Conservation (phyloP, 2,797 vertebrate species). For the Acanthurus lineatus region DNA sequence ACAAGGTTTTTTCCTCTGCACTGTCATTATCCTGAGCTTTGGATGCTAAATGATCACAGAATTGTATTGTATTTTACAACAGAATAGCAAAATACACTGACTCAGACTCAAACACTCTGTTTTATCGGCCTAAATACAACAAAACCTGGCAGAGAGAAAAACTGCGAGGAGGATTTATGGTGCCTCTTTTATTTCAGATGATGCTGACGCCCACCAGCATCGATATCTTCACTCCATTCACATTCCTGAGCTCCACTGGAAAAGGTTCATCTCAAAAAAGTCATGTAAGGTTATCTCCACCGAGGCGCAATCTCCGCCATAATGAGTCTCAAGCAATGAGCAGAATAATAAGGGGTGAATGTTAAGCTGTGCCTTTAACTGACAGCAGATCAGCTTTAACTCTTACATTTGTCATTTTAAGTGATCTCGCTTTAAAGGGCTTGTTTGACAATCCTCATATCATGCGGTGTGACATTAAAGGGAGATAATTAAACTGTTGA, state of each 20-base stretch:
- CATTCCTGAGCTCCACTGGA: constrained; percentile 55
- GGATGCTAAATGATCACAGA: not conserved
- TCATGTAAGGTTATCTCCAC: constrained; percentile 75
- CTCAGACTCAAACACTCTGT: constrained; percentile 1
- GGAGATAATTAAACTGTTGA: constrained; percentile 36
- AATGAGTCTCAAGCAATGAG: constrained; percentile 67
- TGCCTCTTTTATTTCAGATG: constrained; percentile 31
- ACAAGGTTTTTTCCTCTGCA: no score
- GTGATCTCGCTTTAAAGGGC: constrained; percentile 48
- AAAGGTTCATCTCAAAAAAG: constrained; percentile 68
- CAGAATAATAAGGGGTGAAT: constrained; percentile 64
- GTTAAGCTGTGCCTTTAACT: constrained; percentile 60
- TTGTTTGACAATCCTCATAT: constrained; percentile 48
- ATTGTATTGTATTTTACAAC: not conserved
- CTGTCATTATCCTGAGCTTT: not conserved
- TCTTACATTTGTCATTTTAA: constrained; percentile 50
- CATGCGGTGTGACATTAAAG: not conserved
- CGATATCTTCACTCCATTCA: constrained; percentile 53
- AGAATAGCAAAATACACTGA: constrained; percentile 9
- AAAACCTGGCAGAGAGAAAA: constrained; percentile 11
- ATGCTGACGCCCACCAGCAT: constrained; percentile 47
- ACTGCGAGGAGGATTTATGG: constrained; percentile 24
- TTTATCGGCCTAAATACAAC: not conserved
- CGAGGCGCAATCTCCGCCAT: constrained; percentile 64
- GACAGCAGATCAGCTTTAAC: constrained; percentile 48